Conservation (phyloP, 2,113 vertebrate species). For the Peromyscus maniculatus region DNA sequence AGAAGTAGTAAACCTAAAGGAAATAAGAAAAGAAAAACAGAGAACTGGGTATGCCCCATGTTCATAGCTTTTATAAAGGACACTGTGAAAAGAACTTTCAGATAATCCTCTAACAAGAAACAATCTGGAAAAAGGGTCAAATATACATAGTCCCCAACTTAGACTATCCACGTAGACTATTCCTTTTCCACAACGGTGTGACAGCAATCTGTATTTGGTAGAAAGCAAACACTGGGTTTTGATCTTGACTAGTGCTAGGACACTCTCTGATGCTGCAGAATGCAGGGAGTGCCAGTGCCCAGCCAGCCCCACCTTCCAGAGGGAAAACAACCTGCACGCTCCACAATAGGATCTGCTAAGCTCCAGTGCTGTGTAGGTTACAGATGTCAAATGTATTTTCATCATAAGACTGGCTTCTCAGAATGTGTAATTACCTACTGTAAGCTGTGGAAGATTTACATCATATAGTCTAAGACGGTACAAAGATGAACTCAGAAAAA, state of each 20-base stretch:
- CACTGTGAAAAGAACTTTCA: neutral
- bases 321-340: neutral
- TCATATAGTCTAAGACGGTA: neutral
- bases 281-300: neutral
- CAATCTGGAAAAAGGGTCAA: neutral
- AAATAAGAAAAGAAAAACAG: neutral
- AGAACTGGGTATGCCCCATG: neutral
- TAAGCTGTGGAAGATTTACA: neutral
- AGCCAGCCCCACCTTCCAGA: neutral
- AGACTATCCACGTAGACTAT: neutral
- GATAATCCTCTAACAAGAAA: neutral
- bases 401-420: neutral
- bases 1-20: constrained; percentile 5
- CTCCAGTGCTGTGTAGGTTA: no score
- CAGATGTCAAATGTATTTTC: neutral
- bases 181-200: neutral
- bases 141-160: neutral
- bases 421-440: neutral
- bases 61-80: neutral
- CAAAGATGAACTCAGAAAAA: neutral
- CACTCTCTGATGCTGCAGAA: neutral
- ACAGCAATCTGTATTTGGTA: neutral
- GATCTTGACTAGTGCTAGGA: neutral
- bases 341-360: no score
- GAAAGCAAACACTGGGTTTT: neutral